Conservation (phyloP, 1,140 invertebrate species). For the Meloidogyne hapla region DNA sequence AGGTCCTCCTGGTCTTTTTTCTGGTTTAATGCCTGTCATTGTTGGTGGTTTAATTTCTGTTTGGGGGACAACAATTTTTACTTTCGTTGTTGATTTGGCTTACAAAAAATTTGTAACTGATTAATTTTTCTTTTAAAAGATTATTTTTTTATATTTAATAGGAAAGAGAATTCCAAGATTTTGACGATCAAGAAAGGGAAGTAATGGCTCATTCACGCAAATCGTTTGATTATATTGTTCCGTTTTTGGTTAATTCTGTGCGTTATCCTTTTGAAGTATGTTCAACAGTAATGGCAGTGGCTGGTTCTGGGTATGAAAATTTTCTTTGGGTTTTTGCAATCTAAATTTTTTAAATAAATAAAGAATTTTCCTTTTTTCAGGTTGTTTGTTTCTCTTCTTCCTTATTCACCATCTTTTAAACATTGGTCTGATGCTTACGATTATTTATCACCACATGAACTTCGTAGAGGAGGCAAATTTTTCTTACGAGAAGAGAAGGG, state of each 20-base stretch:
- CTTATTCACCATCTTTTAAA: slow-evolving; percentile 56
- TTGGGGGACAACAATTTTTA: slow-evolving; percentile 41
- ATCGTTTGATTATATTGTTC: slow-evolving; percentile 39
- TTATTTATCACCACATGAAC: slow-evolving; percentile 52
- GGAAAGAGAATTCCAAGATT: slow-evolving; percentile 28
- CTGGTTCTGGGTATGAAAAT: slow-evolving; percentile 49
- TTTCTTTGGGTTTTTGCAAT: background rate
- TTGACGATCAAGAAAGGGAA: slow-evolving; percentile 44
- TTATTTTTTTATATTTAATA: slow-evolving; percentile 8
- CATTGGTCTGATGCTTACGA: slow-evolving; percentile 56
- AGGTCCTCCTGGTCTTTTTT: slow-evolving; percentile 54
- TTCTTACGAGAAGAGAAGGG: slow-evolving; percentile 59
- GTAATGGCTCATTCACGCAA: slow-evolving; percentile 24
- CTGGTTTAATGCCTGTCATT: slow-evolving; percentile 56
- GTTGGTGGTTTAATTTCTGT: slow-evolving; percentile 50
- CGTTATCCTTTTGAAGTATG: slow-evolving; percentile 59
- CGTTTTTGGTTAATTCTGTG: slow-evolving; percentile 48
- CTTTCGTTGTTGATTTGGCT: slow-evolving; percentile 46
- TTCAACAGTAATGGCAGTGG: slow-evolving; percentile 58
- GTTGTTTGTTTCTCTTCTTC: slow-evolving; percentile 59
- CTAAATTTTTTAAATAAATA: too few relatives aligned
- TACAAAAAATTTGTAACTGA: slow-evolving; percentile 21
- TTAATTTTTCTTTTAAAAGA: background rate
- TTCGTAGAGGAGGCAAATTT: slow-evolving; percentile 51
- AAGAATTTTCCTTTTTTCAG: slow-evolving; percentile 33